Conservation (phyloP, 2,888 invertebrate genomes). For the Ormyrus thymus region DNA sequence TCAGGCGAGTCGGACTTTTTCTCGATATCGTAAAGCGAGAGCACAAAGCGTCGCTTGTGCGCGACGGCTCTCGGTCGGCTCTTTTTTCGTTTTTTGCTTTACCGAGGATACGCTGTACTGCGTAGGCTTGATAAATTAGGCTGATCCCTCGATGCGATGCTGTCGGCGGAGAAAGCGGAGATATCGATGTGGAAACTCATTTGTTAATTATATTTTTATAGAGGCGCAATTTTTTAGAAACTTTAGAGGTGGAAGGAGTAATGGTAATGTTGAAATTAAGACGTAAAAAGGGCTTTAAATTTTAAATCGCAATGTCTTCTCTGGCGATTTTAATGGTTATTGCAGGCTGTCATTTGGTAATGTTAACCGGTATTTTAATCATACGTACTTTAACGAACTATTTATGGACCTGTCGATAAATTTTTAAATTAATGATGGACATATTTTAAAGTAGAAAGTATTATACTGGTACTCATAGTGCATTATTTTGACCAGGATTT, state of each 20-base stretch:
- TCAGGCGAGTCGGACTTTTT: too few species aligned
- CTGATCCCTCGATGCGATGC: background rate
- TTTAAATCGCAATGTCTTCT: too few species aligned
- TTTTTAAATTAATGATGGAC: background rate
- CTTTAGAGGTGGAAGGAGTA: too few species aligned
- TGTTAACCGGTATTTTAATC: background rate
- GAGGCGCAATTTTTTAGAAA: too few species aligned
- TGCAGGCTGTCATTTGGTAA: background rate
- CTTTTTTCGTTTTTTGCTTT: background rate
- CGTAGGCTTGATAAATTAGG: constrained; percentile 26
- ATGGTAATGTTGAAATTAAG: too few species aligned
- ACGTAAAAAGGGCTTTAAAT: too few species aligned
- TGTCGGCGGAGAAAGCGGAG: background rate
- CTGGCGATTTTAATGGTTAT: too few species aligned
- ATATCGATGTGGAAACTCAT: background rate
- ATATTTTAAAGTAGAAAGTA: constrained; percentile 12
- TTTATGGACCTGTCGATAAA: constrained; percentile 14
- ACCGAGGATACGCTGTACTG: too few species aligned
- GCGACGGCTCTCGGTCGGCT: background rate
- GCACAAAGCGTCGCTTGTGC: constrained; percentile 28
- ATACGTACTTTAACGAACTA: background rate
- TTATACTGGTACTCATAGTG: background rate
- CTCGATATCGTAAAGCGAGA: background rate
- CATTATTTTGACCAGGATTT: too few species aligned
- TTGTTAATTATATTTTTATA: constrained; percentile 12